Percentiles rank a stretch among this genome's conserved stretches.
These are phyloP conservation scores for Brachionus calyciflorus DNA, from an alignment of 1,140 invertebrate species.

Conservation along the genomic window DNA sequence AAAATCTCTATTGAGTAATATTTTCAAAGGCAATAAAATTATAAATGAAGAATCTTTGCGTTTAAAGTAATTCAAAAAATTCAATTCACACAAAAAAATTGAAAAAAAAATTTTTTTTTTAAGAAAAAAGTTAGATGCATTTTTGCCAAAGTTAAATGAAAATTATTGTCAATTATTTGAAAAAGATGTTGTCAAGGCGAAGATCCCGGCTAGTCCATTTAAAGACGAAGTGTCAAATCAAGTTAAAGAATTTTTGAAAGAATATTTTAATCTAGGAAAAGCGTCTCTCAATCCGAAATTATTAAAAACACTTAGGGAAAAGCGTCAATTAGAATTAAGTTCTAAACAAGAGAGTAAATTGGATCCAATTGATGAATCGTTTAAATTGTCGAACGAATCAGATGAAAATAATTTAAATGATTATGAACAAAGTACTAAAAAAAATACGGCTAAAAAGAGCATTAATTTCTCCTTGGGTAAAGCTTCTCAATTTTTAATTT, in stretches of 20 bases:
- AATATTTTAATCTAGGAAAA: conserved; percentile 30
- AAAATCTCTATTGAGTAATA: not conserved
- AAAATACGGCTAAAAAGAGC: no score
- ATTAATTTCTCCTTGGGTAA: no score
- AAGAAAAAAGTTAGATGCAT: conserved; percentile 9
- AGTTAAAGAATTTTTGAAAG: conserved; percentile 11
- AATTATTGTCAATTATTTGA: not conserved
- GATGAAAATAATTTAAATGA: no score
- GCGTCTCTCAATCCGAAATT: not conserved
- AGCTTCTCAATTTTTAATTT: no score
- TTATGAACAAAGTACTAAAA: no score
- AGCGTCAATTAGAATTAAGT: not conserved
- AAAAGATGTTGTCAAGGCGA: not conserved
- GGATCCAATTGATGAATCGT: no score
- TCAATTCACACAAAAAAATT: not conserved
- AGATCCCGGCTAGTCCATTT: not conserved
- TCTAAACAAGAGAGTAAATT: no score
- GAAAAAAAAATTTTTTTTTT: not conserved
- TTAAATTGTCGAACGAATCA: no score
- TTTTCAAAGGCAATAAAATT: not conserved
- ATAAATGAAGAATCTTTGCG: not conserved
- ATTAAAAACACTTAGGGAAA: not conserved
- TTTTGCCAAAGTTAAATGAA: not conserved
- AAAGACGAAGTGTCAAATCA: not conserved
- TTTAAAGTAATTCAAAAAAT: not conserved